Base-by-base conservation (phyloP, 64 coral and sea anemone species). In the Porites lutea region DNA sequence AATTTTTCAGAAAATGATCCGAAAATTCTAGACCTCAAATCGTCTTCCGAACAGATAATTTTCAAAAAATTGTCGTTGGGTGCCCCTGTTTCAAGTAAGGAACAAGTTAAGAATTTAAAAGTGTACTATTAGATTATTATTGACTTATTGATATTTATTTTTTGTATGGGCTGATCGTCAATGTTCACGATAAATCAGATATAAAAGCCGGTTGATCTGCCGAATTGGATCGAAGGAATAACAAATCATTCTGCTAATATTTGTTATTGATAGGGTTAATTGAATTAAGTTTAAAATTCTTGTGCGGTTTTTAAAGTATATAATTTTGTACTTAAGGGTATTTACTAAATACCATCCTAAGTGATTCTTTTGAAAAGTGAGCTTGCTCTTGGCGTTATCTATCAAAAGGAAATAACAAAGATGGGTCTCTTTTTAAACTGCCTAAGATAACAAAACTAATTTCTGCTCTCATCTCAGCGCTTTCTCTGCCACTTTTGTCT, bases 281-380 rank as follows among this genome's bases (percentile, higher is more conserved):
- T 37, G 27, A 37, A 37, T 49, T 20, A 18, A n/a, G 2, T 18
- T 74, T 47, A 48, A 74, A 9, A 21, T 46, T 49, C 53, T 77
- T 77, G 16, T 77, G 74, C 9, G 74, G 74, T 77, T 77, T 77
- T 20, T 71, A 16, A 47, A 77, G 48, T 77, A 19, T 52, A 19
- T 53, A 52, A 77, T 77, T 77, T 77, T 77, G 48, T 70, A 70
- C 66, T 70, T 70, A 70, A 21, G 4, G 66, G 21, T 21, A 23
- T 8, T 22, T 6, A 23, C 20, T 47, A 73, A 73, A 47, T 47
- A 46, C 48, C 48, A 47, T 3, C 22, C 27, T 10, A 73, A 73
- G 13, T 15, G 71, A 8, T 73, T 47, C 10, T 44, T 73, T 71
- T 71, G 27, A 37, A 37, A 37, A 37, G 54, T 73, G 8, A 45